A percentile compares a stretch with the other conserved stretches of the same genome.
Conservation (phyloP, 1,140 invertebrate genomes). For the Dinoponera quadriceps region DNA sequence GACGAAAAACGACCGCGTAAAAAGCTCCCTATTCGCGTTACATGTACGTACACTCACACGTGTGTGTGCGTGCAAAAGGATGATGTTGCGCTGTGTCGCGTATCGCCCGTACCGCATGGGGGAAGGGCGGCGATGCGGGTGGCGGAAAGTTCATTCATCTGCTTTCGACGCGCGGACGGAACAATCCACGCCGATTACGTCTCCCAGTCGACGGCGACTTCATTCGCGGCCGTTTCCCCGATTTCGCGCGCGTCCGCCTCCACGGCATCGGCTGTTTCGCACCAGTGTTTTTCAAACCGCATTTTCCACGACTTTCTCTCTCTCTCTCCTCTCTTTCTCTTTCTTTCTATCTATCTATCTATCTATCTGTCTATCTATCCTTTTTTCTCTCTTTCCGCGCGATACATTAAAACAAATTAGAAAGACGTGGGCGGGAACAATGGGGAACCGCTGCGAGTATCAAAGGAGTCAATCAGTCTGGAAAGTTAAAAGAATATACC, state of each 20-base stretch:
- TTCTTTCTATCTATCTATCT: background rate
- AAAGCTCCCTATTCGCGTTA: background rate
- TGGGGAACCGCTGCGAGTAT: background rate
- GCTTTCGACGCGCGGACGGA: conserved; percentile 18
- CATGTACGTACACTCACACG: background rate
- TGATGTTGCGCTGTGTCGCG: too few species aligned
- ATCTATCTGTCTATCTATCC: background rate
- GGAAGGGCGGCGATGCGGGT: background rate
- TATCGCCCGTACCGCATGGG: too few species aligned
- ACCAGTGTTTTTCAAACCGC: conserved; percentile 22
- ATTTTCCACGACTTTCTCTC: conserved; percentile 2
- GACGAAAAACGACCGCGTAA: conserved; percentile 24
- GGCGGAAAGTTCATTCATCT: conserved; percentile 53
- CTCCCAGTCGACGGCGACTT: conserved; percentile 13
- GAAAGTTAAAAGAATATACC: background rate
- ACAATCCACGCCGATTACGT: conserved; percentile 42
- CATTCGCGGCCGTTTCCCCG: conserved; percentile 25
- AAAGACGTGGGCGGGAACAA: background rate
- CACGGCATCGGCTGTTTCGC: background rate
- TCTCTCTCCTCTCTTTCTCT: background rate
- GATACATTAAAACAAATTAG: background rate
- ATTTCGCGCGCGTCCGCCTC: conserved; percentile 11
- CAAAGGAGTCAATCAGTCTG: background rate
- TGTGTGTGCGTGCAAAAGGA: background rate
- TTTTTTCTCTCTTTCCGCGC: background rate